Evolutionary conservation across 2,888 invertebrate species (phyloP), one percentile per base, ranked within the genome.

Genomic region (Oligia latruncula): DNA sequence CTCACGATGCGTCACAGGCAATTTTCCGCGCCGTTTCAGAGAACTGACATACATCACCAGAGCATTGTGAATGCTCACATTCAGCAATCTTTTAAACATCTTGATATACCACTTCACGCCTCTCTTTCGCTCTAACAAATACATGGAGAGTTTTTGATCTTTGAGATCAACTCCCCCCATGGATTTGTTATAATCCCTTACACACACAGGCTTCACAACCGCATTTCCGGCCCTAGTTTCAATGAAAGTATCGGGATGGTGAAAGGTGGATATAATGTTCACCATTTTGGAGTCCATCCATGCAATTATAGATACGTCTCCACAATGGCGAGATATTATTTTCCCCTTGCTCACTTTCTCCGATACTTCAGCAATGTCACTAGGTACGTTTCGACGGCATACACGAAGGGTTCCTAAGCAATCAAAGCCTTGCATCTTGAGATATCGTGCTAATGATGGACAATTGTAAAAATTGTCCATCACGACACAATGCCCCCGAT

Each of bases 91-190:
- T 71, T 86, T 85, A 43, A 84, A 88, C 1, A 88, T 77, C 23
- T 88, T 89, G 0, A 81, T 55, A n/a, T 89, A 89, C 89, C 87
- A 90, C 65, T 87, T 90, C 65, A 82, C 1, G 8, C 84, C 72
- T 76, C 83, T 82, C 82, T 86, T 90, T 64, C 87, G 72, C 49
- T 90, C 88, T 49, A 88, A 66, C 71, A 86, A 66, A 77, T 90
- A 90, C 85, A 81, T 83, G 66, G 87, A 81, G 65, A 89, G 87
- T 71, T 87, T 87, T 77, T 89, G 88, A 84, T 90, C 35, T 46
- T 73, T 73, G 17, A 73, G 49, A 49, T 73, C 73, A 49, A 73
- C 35, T 0, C 85, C 74, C 72, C 84, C 87, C 88, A 89, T 88
- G 43, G 74, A 68, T 58, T 20, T 74, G 71, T 88, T 88, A 55